Conservation (phyloP, 1,140 invertebrate genomes). For the Heliconius melpomene region DNA sequence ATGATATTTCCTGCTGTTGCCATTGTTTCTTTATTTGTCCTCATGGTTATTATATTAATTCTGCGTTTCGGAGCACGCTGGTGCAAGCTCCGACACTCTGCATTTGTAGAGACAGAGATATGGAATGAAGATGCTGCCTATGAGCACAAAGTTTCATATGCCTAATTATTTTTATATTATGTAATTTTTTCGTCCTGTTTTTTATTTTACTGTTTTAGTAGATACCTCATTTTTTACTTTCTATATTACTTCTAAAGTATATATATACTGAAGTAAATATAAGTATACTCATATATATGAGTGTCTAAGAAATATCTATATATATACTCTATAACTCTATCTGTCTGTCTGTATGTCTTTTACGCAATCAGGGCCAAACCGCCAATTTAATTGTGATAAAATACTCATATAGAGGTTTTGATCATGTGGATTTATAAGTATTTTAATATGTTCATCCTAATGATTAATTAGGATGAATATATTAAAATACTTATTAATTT, state of each 20-base stretch:
- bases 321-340: too few relatives aligned
- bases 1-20: slow-evolving; percentile 88
- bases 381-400: too few relatives aligned
- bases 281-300: background rate
- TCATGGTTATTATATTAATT: slow-evolving; percentile 87
- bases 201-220: slow-evolving; percentile 33
- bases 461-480: too few relatives aligned
- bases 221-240: slow-evolving; percentile 19
- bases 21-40: slow-evolving; percentile 86
- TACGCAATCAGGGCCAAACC: too few relatives aligned
- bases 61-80: slow-evolving; percentile 86
- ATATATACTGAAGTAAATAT: background rate
- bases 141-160: slow-evolving; percentile 74
- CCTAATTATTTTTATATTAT: slow-evolving; percentile 41
- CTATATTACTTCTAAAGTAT: background rate
- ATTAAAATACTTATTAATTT: too few relatives aligned
- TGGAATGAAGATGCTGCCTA: slow-evolving; percentile 70
- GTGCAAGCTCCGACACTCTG: slow-evolving; percentile 85
- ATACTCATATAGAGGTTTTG: too few relatives aligned
- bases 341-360: too few relatives aligned
- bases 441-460: too few relatives aligned
- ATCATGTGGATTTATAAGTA: too few relatives aligned
- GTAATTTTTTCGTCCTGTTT: slow-evolving; percentile 33
- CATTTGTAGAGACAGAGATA: slow-evolving; percentile 74
- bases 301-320: background rate